Evolutionary conservation across 2,113 vertebrate species (phyloP).

Genomic region (Takifugu bimaculatus): DNA sequence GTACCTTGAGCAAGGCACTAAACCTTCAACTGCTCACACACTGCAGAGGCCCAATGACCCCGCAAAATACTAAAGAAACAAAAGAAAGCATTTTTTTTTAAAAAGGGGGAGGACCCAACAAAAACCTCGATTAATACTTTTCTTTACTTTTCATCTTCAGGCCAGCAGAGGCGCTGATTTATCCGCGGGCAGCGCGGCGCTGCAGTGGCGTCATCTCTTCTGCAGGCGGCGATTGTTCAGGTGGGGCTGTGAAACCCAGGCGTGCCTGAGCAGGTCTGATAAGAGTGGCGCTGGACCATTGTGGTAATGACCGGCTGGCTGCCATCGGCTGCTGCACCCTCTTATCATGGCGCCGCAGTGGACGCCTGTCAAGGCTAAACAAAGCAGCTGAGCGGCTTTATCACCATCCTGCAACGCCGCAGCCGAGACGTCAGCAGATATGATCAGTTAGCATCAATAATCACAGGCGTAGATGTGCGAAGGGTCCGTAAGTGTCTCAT

Average conservation of each 20-base stretch:
- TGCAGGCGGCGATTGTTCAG: neutral
- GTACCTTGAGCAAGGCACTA: too few species aligned
- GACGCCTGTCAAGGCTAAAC: conserved; percentile 21
- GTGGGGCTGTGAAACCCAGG: neutral
- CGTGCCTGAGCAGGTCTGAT: conserved; percentile 30
- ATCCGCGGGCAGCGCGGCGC: neutral
- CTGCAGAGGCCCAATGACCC: too few species aligned
- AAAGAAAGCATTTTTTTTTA: too few species aligned
- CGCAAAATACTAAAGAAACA: too few species aligned
- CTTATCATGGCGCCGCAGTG: conserved; percentile 65
- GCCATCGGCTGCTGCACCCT: conserved; percentile 31
- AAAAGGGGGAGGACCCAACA: too few species aligned
- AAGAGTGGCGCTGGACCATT: neutral
- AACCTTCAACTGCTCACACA: too few species aligned
- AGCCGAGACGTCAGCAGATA: neutral
- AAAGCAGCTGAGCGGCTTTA: conserved; percentile 35
- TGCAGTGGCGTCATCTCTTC: neutral
- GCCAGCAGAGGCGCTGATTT: neutral
- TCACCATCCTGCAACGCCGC: conserved; percentile 16
- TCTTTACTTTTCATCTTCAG: neutral
- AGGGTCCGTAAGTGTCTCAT: too few species aligned
- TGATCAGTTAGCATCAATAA: conserved; percentile 3
- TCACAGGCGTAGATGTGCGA: too few species aligned
- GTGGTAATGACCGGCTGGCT: neutral
- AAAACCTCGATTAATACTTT: too few species aligned